phyloP scores from a whole-genome alignment of 1,140 invertebrate genomes.

The Mamestra configurata region DNA sequence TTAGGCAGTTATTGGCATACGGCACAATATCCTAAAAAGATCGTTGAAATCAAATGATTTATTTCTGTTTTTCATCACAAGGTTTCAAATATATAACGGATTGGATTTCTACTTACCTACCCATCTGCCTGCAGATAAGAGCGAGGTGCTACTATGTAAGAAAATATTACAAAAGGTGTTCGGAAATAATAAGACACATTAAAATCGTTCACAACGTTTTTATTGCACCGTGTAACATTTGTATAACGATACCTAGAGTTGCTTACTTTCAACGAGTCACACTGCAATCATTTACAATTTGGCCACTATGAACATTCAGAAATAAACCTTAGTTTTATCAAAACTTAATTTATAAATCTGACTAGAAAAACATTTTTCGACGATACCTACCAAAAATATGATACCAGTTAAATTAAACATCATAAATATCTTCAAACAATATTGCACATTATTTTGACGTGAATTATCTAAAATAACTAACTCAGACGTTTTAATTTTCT shows the following conservation, averaged over 20 bases:
- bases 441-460: no score
- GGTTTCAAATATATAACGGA: no score
- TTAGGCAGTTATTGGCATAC: no score
- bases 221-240: slow-evolving; percentile 83
- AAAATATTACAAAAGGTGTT: no score
- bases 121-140: no score
- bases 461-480: neutral
- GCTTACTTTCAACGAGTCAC: slow-evolving; percentile 22
- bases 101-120: no score
- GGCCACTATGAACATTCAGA: slow-evolving; percentile 32
- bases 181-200: slow-evolving; percentile 10
- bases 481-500: neutral
- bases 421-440: neutral
- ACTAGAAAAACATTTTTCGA: neutral
- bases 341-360: neutral
- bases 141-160: no score
- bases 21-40: no score
- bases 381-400: no score
- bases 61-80: no score
- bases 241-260: slow-evolving; percentile 69
- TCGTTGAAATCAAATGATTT: no score
- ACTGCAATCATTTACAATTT: slow-evolving; percentile 45
- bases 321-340: neutral
- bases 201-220: slow-evolving; percentile 78
- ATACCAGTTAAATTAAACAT: no score